Base-by-base conservation (phyloP, 2,113 vertebrate species). In the Sylvilagus bachmani region DNA sequence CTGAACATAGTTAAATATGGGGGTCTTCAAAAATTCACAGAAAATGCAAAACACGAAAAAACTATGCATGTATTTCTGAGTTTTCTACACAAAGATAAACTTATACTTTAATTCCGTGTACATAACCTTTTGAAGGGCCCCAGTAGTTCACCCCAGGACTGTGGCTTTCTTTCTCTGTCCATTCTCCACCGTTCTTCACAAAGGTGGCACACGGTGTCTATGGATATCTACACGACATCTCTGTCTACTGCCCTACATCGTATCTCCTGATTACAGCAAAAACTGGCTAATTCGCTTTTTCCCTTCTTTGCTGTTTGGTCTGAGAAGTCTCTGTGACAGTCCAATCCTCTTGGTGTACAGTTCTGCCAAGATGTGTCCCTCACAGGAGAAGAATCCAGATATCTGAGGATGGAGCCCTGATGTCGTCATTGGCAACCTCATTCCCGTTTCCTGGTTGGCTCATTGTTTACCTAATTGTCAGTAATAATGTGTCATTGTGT, bases 401-500 rank as follows among this genome's bases (percentile, higher is more conserved):
- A 87, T 95, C 88, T 84, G 78, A 71, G 86, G 91, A 79, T 93
- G 94, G 91, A 73, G 53, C 10, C 5, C 73, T 84, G 94, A 95
- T 94, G 90, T 94, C 82, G 96, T 92, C 93, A 83, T 38, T 97
- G 91, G 93, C 93, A 95, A 92, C 74, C 44, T 80, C 81, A 64
- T 71, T 95, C 88, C 92, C 81, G 96, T 95, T 97, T 96, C 96
- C 77, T 78, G 91, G 92, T 97, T 96, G 93, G 94, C n/a, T 95
- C 90, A 96, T 95, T 97, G 96, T 97, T 97, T 94, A 97, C 85
- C 90, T 97, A 97, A 97, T 97, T 95, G 94, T 97, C 94, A 95
- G 91, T 95, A 97, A 98, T 96, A 96, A 95, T 97, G 97, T 97
- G 96, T 96, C 97, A 97, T 97, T 96, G 95, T 97, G 79, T 89